These are phyloP conservation scores for Oplegnathus fasciatus DNA, from an alignment of 2,113 vertebrate species.

Conservation along the genomic window DNA sequence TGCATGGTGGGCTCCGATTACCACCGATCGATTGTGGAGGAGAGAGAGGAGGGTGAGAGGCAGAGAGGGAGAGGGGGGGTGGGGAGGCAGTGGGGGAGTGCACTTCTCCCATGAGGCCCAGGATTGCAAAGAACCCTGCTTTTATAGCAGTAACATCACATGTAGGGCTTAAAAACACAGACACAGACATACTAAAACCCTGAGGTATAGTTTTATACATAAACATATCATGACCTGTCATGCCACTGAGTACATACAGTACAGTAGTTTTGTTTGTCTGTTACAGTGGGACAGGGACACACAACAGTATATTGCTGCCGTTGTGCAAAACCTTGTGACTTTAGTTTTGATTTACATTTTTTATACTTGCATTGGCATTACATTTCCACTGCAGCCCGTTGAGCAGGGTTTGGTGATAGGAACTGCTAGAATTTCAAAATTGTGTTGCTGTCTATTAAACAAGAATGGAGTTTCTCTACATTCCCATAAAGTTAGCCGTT, in stretches of 20 bases:
- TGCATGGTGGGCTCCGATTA: conserved; percentile 81
- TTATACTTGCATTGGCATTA: neutral
- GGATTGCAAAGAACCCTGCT: conserved; percentile 35
- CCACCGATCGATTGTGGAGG: conserved; percentile 80
- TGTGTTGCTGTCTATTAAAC: neutral
- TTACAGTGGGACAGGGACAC: conserved; percentile 2
- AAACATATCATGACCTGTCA: neutral
- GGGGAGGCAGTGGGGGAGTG: neutral
- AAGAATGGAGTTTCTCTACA: neutral
- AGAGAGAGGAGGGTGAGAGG: conserved; percentile 55
- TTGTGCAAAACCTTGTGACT: neutral
- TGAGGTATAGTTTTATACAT: conserved; percentile 17
- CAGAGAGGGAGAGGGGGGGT: neutral
- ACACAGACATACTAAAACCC: conserved; percentile 20
- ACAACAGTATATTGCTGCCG: neutral
- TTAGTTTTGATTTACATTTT: neutral
- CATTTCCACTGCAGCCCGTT: neutral
- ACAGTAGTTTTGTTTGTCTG: neutral
- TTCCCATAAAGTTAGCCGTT: neutral
- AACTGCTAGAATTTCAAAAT: neutral
- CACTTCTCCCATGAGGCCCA: conserved; percentile 44
- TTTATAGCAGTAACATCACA: conserved; percentile 71
- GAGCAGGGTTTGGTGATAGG: neutral
- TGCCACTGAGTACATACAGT: neutral
- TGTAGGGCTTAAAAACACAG: conserved; percentile 41